These are phyloP conservation scores for Theristicus caerulescens DNA, from an alignment of 2,113 vertebrate species.

Conservation along the genomic window DNA sequence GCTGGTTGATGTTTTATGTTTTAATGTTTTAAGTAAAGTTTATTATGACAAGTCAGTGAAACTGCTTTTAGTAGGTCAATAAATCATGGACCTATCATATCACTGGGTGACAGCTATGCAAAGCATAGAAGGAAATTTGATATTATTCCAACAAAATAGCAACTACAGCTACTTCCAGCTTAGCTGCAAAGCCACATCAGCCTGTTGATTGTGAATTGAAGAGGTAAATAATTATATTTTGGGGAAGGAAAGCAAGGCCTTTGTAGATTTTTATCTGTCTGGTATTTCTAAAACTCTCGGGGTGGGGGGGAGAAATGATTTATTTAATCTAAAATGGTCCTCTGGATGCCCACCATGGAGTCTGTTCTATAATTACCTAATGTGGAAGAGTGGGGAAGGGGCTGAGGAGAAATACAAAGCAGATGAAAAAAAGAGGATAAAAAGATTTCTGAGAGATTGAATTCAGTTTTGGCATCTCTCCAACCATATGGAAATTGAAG, in stretches of 20 bases:
- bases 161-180: constrained; percentile 63
- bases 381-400: background rate
- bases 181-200: constrained; percentile 51
- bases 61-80: constrained; percentile 80
- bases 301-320: background rate
- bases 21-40: constrained; percentile 75
- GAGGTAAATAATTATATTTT: constrained; percentile 40
- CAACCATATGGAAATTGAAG: constrained; percentile 55
- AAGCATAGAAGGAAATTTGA: constrained; percentile 71
- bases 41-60: constrained; percentile 78
- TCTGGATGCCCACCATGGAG: background rate
- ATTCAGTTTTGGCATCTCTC: constrained; percentile 43
- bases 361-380: constrained; percentile 24
- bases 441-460: constrained; percentile 28
- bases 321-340: constrained; percentile 1
- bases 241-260: background rate
- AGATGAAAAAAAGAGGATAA: constrained; percentile 51
- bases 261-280: background rate
- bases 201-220: constrained; percentile 48
- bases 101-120: constrained; percentile 77
- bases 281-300: background rate
- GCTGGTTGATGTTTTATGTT: constrained; percentile 50
- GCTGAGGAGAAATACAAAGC: constrained; percentile 11
- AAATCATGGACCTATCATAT: constrained; percentile 79
- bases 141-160: constrained; percentile 74